Conservation (phyloP, 2,888 invertebrate species). For the Metellina segmentata region DNA sequence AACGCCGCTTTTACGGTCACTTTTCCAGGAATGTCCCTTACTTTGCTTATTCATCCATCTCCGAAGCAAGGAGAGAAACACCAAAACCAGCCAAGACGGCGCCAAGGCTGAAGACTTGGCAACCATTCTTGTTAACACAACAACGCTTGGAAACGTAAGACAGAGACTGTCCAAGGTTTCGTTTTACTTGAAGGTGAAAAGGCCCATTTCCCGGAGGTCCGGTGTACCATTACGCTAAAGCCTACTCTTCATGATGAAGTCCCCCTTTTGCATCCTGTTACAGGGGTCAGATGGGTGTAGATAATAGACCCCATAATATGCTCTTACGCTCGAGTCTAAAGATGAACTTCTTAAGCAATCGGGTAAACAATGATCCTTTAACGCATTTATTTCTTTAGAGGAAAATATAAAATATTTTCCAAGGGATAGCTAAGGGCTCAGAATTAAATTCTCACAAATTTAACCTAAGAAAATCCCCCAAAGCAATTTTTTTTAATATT, state of each 20-base stretch:
- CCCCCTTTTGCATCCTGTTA: slow-evolving; percentile 63
- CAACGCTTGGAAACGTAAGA: background rate
- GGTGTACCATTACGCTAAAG: slow-evolving; percentile 56
- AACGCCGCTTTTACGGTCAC: no score
- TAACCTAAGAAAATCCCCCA: no score
- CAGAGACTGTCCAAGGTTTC: slow-evolving; percentile 56
- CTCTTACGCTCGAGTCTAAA: background rate
- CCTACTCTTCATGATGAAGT: slow-evolving; percentile 39
- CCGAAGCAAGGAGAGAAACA: background rate
- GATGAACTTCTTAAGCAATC: background rate
- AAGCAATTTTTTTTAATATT: no score
- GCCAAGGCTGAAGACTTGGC: background rate
- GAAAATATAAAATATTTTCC: no score
- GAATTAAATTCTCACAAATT: no score
- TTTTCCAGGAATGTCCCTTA: no score
- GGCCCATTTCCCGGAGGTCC: slow-evolving; percentile 67
- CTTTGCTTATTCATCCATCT: no score
- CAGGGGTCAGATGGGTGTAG: slow-evolving; percentile 67
- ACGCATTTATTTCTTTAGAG: no score
- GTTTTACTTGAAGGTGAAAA: slow-evolving; percentile 75
- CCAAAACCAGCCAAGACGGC: slow-evolving; percentile 14
- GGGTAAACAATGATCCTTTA: background rate
- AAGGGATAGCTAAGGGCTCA: no score
- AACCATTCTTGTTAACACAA: slow-evolving; percentile 60
- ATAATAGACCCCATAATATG: slow-evolving; percentile 63